Percentiles rank a stretch among this genome's conserved stretches.
Evolutionary conservation across 2,888 invertebrate genomes (phyloP).

Genomic region (Trissolcus japonicus): DNA sequence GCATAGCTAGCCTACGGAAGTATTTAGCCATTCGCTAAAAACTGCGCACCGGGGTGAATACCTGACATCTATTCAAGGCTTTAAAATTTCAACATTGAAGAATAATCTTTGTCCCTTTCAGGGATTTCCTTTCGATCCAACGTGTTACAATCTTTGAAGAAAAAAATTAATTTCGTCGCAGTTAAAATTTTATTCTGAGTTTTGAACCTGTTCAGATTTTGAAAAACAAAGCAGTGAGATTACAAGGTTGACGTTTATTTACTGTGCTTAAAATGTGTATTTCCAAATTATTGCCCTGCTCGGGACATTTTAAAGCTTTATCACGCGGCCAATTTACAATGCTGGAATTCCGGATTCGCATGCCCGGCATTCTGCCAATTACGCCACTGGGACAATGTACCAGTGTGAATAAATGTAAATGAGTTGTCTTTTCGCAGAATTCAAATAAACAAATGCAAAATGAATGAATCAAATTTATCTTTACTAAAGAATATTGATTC

Average conservation of each 20-base stretch:
- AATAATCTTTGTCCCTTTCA: too few species aligned
- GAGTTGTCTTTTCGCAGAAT: slow-evolving; percentile 23
- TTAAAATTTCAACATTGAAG: slow-evolving; percentile 1
- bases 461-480: too few species aligned
- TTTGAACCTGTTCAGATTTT: too few species aligned
- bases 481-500: too few species aligned
- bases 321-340: slow-evolving; percentile 17
- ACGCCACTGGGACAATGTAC: slow-evolving; percentile 55
- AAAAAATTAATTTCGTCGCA: too few species aligned
- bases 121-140: too few species aligned
- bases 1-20: slow-evolving; percentile 64
- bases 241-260: too few species aligned
- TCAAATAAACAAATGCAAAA: slow-evolving; percentile 21
- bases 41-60: slow-evolving; percentile 50
- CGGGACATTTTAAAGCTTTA: slow-evolving; percentile 24
- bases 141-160: too few species aligned
- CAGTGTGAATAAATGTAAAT: slow-evolving; percentile 34
- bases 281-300: slow-evolving; percentile 15
- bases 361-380: slow-evolving; percentile 51
- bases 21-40: slow-evolving; percentile 53
- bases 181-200: too few species aligned
- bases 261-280: background rate
- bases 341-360: slow-evolving; percentile 54
- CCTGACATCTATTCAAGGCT: slow-evolving; percentile 56
- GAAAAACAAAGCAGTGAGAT: too few species aligned